phyloP scores from a whole-genome alignment of 2,888 invertebrate genomes.

The Thysanoteuthis rhombus region DNA sequence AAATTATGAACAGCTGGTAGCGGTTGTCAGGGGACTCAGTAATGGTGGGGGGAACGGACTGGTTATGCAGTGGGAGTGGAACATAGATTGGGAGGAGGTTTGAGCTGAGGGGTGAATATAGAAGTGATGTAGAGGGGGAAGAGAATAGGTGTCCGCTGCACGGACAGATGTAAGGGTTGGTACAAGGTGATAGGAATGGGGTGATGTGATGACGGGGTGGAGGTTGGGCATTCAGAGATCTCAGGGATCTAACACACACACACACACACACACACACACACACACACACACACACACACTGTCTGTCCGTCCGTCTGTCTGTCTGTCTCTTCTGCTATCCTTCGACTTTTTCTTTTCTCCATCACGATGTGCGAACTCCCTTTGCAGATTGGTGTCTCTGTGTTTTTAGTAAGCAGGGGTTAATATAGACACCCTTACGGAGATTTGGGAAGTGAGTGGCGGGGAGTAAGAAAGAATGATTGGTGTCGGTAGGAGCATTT shows the following conservation, averaged over 20 bases:
- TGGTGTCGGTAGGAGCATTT: too few relatives aligned
- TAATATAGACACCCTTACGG: constrained; percentile 12
- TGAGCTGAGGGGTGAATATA: background rate
- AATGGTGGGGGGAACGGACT: background rate
- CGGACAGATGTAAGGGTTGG: constrained; percentile 1
- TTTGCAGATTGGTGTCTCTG: too few relatives aligned
- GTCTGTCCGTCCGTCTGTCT: too few relatives aligned
- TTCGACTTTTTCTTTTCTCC: too few relatives aligned
- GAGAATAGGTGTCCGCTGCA: background rate
- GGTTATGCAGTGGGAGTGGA: background rate
- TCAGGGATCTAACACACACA: too few relatives aligned
- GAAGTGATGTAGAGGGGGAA: background rate
- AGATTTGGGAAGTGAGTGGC: background rate
- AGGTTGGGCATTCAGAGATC: background rate
- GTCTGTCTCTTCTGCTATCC: too few relatives aligned
- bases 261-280: too few relatives aligned
- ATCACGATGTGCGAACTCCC: too few relatives aligned
- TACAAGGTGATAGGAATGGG: background rate
- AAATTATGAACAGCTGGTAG: background rate
- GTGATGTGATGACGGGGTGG: background rate
- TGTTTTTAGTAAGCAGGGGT: background rate
- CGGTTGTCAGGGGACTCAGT: constrained; percentile 12
- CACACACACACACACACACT: too few relatives aligned
- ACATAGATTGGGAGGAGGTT: background rate
- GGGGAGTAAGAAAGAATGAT: background rate